These are phyloP conservation scores for Oxyura jamaicensis DNA, from an alignment of 2,113 vertebrate species.

Conservation along the genomic window DNA sequence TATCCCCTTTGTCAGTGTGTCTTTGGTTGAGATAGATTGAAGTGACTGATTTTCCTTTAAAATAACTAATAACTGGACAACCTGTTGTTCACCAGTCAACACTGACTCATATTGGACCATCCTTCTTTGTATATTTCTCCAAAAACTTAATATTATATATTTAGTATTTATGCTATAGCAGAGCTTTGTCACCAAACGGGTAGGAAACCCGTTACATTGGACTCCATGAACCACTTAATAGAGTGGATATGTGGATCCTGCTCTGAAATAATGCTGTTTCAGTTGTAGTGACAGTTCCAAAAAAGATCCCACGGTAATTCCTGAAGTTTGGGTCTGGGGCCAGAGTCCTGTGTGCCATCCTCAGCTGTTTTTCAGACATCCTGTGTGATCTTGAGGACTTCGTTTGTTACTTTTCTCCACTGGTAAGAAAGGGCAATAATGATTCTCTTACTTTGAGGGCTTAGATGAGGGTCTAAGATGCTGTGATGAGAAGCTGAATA, in stretches of 20 bases:
- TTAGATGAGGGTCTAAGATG: neutral
- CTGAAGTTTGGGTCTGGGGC: neutral
- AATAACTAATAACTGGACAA: neutral
- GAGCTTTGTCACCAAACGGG: neutral
- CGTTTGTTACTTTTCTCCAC: neutral
- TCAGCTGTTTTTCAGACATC: neutral
- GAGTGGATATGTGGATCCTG: neutral
- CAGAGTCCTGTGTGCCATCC: neutral
- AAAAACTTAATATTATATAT: neutral
- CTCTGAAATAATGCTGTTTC: neutral
- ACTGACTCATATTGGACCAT: neutral
- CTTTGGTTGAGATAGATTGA: neutral
- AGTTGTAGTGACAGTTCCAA: neutral
- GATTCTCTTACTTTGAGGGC: neutral
- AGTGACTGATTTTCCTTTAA: neutral
- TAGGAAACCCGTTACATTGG: neutral
- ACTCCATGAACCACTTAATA: too few relatives aligned
- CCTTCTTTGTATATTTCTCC: neutral
- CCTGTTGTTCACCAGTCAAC: neutral
- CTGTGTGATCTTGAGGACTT: neutral
- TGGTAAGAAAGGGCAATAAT: accelerated
- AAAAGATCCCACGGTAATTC: neutral
- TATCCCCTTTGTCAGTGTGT: neutral
- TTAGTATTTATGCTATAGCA: neutral
- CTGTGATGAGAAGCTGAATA: neutral